A percentile compares a stretch with the other conserved stretches of the same genome.
These are phyloP conservation scores for Nasonovia ribisnigri DNA, from an alignment of 2,888 invertebrate species.

Conservation along the genomic window DNA sequence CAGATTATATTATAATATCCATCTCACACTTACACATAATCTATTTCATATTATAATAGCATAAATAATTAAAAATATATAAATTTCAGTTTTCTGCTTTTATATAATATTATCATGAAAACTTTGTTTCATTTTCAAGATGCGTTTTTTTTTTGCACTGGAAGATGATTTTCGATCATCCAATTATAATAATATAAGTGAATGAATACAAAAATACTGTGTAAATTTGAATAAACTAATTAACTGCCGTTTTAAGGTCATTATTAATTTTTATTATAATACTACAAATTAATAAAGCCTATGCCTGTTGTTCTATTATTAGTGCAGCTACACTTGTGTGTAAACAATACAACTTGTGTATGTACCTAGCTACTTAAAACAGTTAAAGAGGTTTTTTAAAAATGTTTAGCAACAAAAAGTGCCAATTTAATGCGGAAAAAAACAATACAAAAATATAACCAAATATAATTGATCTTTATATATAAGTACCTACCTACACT, in stretches of 20 bases:
- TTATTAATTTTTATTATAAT: neutral
- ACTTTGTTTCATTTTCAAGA: neutral
- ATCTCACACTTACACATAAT: neutral
- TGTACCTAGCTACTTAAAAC: neutral
- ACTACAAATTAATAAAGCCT: neutral
- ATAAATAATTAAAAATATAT: neutral
- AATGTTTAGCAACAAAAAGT: neutral
- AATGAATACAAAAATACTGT: neutral
- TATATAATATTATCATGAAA: neutral
- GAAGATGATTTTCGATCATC: neutral
- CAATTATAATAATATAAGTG: neutral
- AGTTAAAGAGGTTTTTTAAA: neutral
- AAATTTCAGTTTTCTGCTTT: neutral
- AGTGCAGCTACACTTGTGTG: neutral
- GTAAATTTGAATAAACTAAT: neutral
- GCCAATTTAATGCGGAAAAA: neutral
- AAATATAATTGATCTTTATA: neutral
- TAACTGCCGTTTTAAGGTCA: conserved; percentile 18
- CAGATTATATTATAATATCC: neutral
- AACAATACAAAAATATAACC: neutral
- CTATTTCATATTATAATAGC: neutral
- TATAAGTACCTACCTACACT: neutral
- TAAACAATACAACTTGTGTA: neutral
- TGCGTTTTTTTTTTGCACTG: neutral
- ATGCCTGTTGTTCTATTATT: neutral